These are phyloP conservation scores for Dreissena polymorpha DNA, from an alignment of 1,140 invertebrate species.

Conservation along the genomic window DNA sequence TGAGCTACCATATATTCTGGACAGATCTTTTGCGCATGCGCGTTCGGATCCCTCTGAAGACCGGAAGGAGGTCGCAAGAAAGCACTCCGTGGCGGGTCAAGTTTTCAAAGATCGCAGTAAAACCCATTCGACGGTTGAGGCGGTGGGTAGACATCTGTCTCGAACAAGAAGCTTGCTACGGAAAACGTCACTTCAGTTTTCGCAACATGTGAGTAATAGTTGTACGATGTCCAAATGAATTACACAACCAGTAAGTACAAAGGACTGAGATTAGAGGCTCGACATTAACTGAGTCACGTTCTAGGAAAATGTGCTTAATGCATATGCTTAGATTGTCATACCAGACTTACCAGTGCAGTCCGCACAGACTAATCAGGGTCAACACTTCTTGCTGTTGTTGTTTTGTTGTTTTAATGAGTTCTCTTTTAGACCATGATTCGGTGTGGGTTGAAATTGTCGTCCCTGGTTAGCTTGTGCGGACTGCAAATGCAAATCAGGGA, in stretches of 20 bases:
- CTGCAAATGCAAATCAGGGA: too few species aligned
- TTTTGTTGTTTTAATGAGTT: too few species aligned
- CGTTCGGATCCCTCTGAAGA: too few species aligned
- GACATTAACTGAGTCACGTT: not conserved
- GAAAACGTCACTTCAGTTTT: not conserved
- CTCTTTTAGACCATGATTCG: too few species aligned
- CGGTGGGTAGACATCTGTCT: slow-evolving; percentile 24
- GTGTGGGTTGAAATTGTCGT: too few species aligned
- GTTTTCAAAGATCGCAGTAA: slow-evolving; percentile 12
- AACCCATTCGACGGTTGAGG: slow-evolving; percentile 20
- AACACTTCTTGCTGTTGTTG: not conserved
- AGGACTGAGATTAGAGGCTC: not conserved
- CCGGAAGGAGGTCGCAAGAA: not conserved
- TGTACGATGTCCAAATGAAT: too few species aligned
- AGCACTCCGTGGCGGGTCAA: not conserved
- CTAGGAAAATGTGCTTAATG: not conserved
- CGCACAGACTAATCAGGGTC: too few species aligned
- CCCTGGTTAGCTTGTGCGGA: too few species aligned
- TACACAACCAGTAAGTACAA: too few species aligned
- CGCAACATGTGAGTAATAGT: not conserved
- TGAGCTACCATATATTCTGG: too few species aligned
- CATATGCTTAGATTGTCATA: not conserved
- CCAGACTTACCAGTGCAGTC: too few species aligned
- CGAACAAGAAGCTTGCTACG: slow-evolving; percentile 6
- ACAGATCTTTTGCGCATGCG: too few species aligned